These are phyloP conservation scores for Chymomyza costata DNA, from an alignment of 1,140 invertebrate genomes.

Conservation along the genomic window DNA sequence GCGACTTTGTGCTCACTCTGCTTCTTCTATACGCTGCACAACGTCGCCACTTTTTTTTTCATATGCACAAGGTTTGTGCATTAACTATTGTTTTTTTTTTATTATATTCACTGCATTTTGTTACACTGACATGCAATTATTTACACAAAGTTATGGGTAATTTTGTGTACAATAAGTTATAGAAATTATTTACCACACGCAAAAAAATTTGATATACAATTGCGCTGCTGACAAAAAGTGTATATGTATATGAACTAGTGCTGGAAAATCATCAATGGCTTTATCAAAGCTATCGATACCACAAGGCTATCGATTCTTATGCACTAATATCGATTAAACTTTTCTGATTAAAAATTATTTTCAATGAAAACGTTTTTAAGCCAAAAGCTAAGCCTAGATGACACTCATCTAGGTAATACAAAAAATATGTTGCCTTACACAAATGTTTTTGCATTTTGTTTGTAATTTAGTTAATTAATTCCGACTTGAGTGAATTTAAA, in stretches of 20 bases:
- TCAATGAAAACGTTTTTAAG: no score
- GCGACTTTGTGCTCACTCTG: slow-evolving; percentile 20
- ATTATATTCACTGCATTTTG: neutral
- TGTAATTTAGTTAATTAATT: no score
- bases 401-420: no score
- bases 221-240: slow-evolving; percentile 41
- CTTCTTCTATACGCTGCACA: slow-evolving; percentile 23
- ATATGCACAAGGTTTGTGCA: slow-evolving; percentile 18
- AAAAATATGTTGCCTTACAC: no score
- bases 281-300: no score
- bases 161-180: slow-evolving; percentile 26
- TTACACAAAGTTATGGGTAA: slow-evolving; percentile 19
- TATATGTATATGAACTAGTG: slow-evolving; percentile 14
- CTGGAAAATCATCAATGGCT: no score
- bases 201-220: slow-evolving; percentile 28
- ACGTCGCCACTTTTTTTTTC: slow-evolving; percentile 41
- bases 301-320: no score
- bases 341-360: no score
- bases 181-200: slow-evolving; percentile 40
- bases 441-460: no score
- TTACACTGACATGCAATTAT: slow-evolving; percentile 1
- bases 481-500: no score
- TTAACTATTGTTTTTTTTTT: slow-evolving; percentile 4
- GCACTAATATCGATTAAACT: no score
- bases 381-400: no score